Base-by-base conservation (phyloP, 2,888 invertebrate genomes). In the Epistrophe grossulariae region DNA sequence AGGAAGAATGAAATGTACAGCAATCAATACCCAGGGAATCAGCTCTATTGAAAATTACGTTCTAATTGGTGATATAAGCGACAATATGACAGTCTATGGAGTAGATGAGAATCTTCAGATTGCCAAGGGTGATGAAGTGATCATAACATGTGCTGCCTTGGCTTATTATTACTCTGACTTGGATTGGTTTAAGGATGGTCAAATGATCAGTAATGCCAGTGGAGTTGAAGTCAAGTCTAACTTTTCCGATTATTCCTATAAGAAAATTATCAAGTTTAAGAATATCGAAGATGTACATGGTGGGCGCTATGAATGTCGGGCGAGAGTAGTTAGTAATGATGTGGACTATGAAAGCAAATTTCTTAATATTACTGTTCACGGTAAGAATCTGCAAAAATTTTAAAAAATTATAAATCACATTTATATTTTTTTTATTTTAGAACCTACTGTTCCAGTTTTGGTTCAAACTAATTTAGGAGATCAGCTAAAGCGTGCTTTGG, bases 131-230 rank as follows among this genome's bases (percentile, higher is more conserved):
- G 95, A 96, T 88, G 90, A 93, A 73, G 90, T 95, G 0, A 92
- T 91, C 17, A 88, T 96, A 9, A 93, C 92, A 7, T 96, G 96
- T 90, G 94, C 94, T 4, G 95, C 94, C 0, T 93, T 95, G 0
- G 92, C 93, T 19, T 93, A 94, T 88, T 93, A 94, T 83, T 94
- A 93, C 88, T 93, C 94, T 4, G 89, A 93, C 11, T 90, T 95
- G 3, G 89, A 91, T 17, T 96, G 96, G 96, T 92, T 90, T 50
- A 89, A 89, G 40, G 84, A 92, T 60, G 90, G 90, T n/a, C 87
- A 88, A 19, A 83, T 89, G 0, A 79, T 92, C 5, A 77, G 68
- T 9, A 89, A 85, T 11, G 79, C 87, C 28, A 13, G 84, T 4
- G 88, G 89, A 38, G 70, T 91, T 4, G 84, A 88, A 19, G 76